phyloP scores from a whole-genome alignment of 2,888 invertebrate species.

The Tigriopus californicus region DNA sequence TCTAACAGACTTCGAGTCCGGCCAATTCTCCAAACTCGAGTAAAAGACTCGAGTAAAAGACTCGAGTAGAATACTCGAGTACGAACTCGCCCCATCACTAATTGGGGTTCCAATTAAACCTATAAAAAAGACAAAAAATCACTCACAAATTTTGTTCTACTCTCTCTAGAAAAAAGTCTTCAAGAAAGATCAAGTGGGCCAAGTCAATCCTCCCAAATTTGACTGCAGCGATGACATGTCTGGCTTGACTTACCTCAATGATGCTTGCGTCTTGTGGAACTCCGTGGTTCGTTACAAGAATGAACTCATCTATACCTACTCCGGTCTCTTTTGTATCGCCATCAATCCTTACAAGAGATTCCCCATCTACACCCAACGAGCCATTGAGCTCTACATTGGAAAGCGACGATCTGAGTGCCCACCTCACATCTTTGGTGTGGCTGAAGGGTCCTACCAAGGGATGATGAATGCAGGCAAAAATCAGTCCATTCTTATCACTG shows the following conservation, averaged over 20 bases:
- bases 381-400: conserved; percentile 47
- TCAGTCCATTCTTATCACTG: conserved; percentile 52
- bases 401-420: conserved; percentile 38
- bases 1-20: too few relatives aligned
- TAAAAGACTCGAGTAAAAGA: too few relatives aligned
- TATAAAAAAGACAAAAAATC: too few relatives aligned
- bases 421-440: conserved; percentile 38
- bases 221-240: conserved; percentile 98
- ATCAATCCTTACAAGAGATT: conserved; percentile 73
- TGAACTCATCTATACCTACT: conserved; percentile 98
- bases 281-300: conserved; percentile 92
- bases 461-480: conserved; percentile 21
- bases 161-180: conserved; percentile 46
- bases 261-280: conserved; percentile 95
- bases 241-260: conserved; percentile 95
- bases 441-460: conserved; percentile 35
- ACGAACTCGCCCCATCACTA: too few relatives aligned
- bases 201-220: conserved; percentile 98
- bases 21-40: too few relatives aligned
- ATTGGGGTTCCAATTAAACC: too few relatives aligned
- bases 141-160: background rate
- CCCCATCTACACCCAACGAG: conserved; percentile 47
- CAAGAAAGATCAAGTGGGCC: conserved; percentile 67
- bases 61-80: too few relatives aligned
- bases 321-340: conserved; percentile 99